phyloP scores from a whole-genome alignment of 2,888 invertebrate species.

The Ctenicera cuprea region DNA sequence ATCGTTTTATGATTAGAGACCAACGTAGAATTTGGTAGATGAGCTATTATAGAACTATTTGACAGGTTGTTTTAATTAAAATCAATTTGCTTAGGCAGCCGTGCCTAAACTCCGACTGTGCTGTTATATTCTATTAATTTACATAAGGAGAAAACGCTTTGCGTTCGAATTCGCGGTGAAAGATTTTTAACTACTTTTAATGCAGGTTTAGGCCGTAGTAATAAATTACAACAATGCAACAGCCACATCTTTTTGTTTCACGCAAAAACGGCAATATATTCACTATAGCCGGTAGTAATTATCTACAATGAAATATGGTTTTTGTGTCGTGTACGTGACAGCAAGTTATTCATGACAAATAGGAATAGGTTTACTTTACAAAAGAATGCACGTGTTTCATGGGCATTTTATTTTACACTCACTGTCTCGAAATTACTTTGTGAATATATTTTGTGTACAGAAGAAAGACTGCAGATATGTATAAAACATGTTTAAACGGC shows the following conservation, averaged over 20 bases:
- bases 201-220: conserved; percentile 27
- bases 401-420: conserved; percentile 9
- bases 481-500: conserved; percentile 54
- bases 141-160: conserved; percentile 8
- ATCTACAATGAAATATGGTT: conserved; percentile 54
- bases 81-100: conserved; percentile 59
- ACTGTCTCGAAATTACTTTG: conserved; percentile 17
- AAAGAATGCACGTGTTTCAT: conserved; percentile 36
- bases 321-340: conserved; percentile 51
- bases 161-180: conserved; percentile 12
- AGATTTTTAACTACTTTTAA: conserved; percentile 22
- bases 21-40: too few species aligned
- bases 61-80: conserved; percentile 59
- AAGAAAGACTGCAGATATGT: conserved; percentile 35
- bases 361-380: conserved; percentile 43
- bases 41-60: conserved; percentile 55
- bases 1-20: too few species aligned
- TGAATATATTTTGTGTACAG: conserved; percentile 7
- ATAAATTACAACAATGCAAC: conserved; percentile 48
- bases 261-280: conserved; percentile 46
- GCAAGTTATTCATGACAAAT: conserved; percentile 55
- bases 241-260: conserved; percentile 31
- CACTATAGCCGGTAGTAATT: conserved; percentile 53
- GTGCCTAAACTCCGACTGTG: conserved; percentile 56
- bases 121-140: conserved; percentile 50